Evolutionary conservation across 2,113 vertebrate species (phyloP), one percentile per base, ranked within the genome.

Genomic region (Callopanchax toddi): DNA sequence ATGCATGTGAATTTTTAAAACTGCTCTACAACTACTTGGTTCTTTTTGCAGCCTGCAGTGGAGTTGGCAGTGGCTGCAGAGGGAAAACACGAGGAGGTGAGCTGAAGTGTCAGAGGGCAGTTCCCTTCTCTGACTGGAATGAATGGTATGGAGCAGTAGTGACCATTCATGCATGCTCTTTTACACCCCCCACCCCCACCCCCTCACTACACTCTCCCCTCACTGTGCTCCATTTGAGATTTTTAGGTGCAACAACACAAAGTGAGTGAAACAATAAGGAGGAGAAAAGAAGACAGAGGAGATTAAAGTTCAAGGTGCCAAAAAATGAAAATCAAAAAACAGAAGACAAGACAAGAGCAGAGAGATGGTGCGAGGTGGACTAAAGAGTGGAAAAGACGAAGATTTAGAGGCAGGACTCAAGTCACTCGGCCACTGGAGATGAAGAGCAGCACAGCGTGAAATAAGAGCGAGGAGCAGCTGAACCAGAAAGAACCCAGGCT

Each of bases 401-500:
- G 54, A 68, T 73, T 60, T 42, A 74, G 62, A 70, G 36, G 50
- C 50, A 62, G 67, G 75, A 87, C 76, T 85, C 11, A 22, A 73
- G 82, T 83, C 61, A 78, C 82, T 81, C 73, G 85, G 84, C 76
- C 79, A 79, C 76, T 84, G 82, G 76, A 92, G 89, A 85, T 69
- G 71, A 81, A 87, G 89, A 86, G 91, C 89, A 92, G 84, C 76
- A 58, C 90, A 92, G 90, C 91, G 88, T 92, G 91, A 93, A 92
- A 92, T 91, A 87, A 90, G 82, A 79, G 80, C 89, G 87, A 91
- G 81, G 67, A 91, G 86, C 92, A 88, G 87, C 81, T 93, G 91
- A 92, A 93, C 89, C 92, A 90, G 89, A 93, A 92, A 91, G 85
- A 88, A 83, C 81, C 85, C 66, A 89, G 86, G 81, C 89, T 89